Evolutionary conservation across 2,797 vertebrate genomes (phyloP).

Genomic region (Molossus alvarezi): DNA sequence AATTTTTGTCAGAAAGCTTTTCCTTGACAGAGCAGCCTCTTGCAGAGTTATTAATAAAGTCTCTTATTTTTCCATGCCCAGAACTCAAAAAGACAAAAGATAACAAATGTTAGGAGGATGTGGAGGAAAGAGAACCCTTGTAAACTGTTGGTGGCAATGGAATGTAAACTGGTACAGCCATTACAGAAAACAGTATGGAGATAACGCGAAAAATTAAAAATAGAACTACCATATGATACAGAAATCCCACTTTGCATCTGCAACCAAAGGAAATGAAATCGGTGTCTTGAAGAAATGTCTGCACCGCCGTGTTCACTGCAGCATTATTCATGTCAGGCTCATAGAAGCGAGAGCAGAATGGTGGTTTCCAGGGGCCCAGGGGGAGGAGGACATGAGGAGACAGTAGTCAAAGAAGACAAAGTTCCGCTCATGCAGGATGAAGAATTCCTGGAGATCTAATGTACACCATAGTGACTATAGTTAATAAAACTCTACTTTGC

Average conservation of each 20-base stretch:
- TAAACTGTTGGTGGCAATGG: neutral
- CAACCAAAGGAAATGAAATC: constrained; percentile 40
- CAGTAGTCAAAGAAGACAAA: neutral
- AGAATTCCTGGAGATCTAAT: neutral
- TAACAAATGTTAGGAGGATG: neutral
- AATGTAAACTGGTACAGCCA: neutral
- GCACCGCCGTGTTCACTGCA: neutral
- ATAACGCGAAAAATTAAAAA: constrained; percentile 16
- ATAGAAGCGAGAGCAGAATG: neutral
- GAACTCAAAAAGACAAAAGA: neutral
- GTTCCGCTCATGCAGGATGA: neutral
- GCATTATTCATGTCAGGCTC: neutral
- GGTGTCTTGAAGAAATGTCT: neutral
- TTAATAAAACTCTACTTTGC: neutral
- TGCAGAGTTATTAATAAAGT: neutral
- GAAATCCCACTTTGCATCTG: constrained; percentile 1
- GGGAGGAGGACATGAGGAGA: neutral
- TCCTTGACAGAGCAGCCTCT: neutral
- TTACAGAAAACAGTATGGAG: neutral
- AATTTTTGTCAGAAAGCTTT: constrained; percentile 1
- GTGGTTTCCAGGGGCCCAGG: neutral
- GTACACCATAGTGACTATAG: neutral
- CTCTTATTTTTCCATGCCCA: neutral
- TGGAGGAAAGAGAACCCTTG: neutral
- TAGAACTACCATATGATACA: constrained; percentile 8